A percentile compares a stretch with the other conserved stretches of the same genome.
phyloP scores from a whole-genome alignment of 2,113 vertebrate genomes.

The Myiozetetes cayanensis region DNA sequence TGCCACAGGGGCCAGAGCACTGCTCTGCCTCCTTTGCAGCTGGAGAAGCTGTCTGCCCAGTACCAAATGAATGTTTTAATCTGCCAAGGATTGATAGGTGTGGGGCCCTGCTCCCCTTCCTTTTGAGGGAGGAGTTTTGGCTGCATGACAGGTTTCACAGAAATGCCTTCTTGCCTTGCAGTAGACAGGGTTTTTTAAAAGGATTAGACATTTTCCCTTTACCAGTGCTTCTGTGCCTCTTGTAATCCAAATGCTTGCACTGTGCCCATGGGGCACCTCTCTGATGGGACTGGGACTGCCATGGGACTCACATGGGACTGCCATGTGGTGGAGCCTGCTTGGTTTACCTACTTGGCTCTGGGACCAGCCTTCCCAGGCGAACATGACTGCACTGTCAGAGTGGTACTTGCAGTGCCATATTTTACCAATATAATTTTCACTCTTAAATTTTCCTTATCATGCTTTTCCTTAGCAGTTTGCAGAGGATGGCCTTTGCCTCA shows the following conservation, averaged over 20 bases:
- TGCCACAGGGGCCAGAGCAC: background rate
- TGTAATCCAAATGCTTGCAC: rapidly evolving
- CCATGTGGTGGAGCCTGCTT: background rate
- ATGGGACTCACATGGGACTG: too few species aligned
- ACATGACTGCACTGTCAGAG: background rate
- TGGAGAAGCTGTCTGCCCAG: background rate
- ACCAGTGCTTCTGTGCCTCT: background rate
- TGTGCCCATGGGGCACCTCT: background rate
- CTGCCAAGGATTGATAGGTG: background rate
- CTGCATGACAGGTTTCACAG: background rate
- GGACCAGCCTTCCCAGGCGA: background rate
- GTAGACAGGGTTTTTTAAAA: background rate
- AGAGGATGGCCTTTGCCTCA: background rate
- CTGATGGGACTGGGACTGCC: rapidly evolving
- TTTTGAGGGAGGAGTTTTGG: background rate
- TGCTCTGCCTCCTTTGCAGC: background rate
- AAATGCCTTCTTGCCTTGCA: background rate
- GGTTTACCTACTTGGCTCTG: rapidly evolving
- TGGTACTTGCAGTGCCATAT: background rate
- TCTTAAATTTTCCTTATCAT: background rate
- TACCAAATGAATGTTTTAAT: background rate
- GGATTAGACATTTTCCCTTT: background rate
- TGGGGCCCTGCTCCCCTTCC: background rate
- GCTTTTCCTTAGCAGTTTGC: background rate
- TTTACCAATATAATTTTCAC: background rate